Conservation (phyloP, 1,140 invertebrate genomes). For the Forficula auricularia region DNA sequence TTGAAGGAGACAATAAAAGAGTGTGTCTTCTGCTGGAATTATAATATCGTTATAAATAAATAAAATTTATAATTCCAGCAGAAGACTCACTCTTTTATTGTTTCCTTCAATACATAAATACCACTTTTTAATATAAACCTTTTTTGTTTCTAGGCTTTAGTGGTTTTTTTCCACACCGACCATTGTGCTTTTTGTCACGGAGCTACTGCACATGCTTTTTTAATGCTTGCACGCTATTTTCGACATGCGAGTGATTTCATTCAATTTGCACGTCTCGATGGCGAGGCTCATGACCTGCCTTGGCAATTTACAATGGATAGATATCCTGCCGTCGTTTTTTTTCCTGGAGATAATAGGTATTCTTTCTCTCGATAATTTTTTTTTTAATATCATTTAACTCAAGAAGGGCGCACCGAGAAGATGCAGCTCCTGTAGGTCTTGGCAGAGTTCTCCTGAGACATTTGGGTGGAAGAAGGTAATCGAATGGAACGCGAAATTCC, state of each 20-base stretch:
- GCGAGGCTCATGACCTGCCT: conserved; percentile 58
- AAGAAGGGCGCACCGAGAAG: not conserved
- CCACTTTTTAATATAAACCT: too few species aligned
- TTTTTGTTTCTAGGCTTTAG: conserved; percentile 37
- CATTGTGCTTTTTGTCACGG: conserved; percentile 57
- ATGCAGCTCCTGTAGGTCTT: not conserved
- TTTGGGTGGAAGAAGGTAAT: not conserved
- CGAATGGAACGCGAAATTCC: not conserved
- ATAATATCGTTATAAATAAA: too few species aligned
- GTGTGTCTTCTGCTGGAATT: too few species aligned
- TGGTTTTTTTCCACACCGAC: conserved; percentile 48
- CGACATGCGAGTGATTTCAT: conserved; percentile 30
- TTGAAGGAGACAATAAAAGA: too few species aligned
- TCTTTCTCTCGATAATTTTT: conserved; percentile 9
- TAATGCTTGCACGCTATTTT: conserved; percentile 45
- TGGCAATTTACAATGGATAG: conserved; percentile 59
- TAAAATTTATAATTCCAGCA: too few species aligned
- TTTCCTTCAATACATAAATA: too few species aligned
- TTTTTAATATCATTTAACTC: not conserved
- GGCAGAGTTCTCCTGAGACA: not conserved
- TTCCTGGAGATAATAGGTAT: conserved; percentile 41
- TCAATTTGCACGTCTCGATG: conserved; percentile 53
- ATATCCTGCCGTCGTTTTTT: conserved; percentile 58
- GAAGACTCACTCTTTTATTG: too few species aligned
- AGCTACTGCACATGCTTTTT: conserved; percentile 37